These are phyloP conservation scores for Melanotaenia parkinsoni DNA, from an alignment of 2,797 vertebrate species.

Conservation along the genomic window DNA sequence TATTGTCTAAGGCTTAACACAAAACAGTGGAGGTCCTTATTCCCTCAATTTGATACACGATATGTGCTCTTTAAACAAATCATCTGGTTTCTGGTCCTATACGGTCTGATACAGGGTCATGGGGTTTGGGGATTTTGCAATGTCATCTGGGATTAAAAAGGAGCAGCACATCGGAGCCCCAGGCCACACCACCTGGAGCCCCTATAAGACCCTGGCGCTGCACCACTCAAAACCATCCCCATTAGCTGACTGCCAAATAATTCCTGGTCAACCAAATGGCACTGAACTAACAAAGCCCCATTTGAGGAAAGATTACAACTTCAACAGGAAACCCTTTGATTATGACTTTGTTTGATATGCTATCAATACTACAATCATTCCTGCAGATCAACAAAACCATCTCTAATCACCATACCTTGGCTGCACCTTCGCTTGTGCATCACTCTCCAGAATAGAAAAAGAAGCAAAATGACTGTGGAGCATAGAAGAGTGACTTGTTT, in stretches of 20 bases:
- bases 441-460: constrained; percentile 50
- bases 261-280: constrained; percentile 82
- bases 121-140: constrained; percentile 78
- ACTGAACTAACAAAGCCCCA: constrained; percentile 79
- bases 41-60: constrained; percentile 74
- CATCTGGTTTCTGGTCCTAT: constrained; percentile 67
- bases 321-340: constrained; percentile 86
- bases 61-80: constrained; percentile 75
- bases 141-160: constrained; percentile 84
- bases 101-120: constrained; percentile 62
- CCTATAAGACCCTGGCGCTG: constrained; percentile 62
- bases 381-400: constrained; percentile 81
- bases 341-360: constrained; percentile 85
- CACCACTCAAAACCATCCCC: constrained; percentile 74
- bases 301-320: constrained; percentile 87
- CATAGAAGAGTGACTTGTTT: constrained; percentile 79
- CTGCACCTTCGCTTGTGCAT: constrained; percentile 73
- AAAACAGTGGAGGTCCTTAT: constrained; percentile 70
- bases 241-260: constrained; percentile 79
- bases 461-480: constrained; percentile 53
- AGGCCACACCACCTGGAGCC: constrained; percentile 75
- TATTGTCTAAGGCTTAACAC: constrained; percentile 53
- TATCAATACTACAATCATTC: constrained; percentile 84
- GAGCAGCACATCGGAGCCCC: constrained; percentile 75
- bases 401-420: constrained; percentile 80